Evolutionary conservation across 2,113 vertebrate genomes (phyloP).

Genomic region (Paraplagusia blochii): DNA sequence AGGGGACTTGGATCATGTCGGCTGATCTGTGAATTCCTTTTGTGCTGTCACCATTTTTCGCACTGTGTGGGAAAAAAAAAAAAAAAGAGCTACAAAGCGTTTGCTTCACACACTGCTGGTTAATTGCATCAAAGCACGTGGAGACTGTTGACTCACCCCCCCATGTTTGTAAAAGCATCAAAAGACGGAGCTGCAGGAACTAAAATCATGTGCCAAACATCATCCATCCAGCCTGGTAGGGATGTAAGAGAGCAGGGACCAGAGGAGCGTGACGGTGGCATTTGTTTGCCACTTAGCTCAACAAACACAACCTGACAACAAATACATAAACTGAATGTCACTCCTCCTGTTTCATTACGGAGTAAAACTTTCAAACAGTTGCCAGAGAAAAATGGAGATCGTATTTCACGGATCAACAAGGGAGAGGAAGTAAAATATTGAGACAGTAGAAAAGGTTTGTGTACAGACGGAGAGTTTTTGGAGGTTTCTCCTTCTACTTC

Average conservation of each 20-base stretch:
- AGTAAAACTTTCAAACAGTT: conserved; percentile 10
- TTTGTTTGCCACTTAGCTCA: conserved; percentile 36
- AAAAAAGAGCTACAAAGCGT: conserved; percentile 67
- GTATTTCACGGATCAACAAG: background rate
- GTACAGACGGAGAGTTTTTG: background rate
- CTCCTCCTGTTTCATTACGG: conserved; percentile 23
- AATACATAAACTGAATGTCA: conserved; percentile 25
- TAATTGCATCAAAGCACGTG: conserved; percentile 73
- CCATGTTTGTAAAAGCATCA: conserved; percentile 65
- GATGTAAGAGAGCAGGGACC: conserved; percentile 35
- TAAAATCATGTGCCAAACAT: conserved; percentile 55
- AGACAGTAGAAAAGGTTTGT: background rate
- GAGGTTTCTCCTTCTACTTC: too few relatives aligned
- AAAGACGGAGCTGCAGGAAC: conserved; percentile 39
- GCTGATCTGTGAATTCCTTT: conserved; percentile 56
- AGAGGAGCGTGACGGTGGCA: conserved; percentile 42
- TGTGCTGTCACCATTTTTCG: conserved; percentile 56
- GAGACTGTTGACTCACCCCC: conserved; percentile 48
- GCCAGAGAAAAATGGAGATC: conserved; percentile 8
- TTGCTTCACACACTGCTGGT: conserved; percentile 68
- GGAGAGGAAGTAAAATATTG: background rate
- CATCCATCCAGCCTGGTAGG: conserved; percentile 39
- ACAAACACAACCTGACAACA: conserved; percentile 45
- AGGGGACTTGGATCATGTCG: conserved; percentile 40
- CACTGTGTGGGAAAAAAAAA: conserved; percentile 6